Evolutionary conservation across 1,140 invertebrate genomes (phyloP).

Genomic region (Pogonomyrmex barbatus): DNA sequence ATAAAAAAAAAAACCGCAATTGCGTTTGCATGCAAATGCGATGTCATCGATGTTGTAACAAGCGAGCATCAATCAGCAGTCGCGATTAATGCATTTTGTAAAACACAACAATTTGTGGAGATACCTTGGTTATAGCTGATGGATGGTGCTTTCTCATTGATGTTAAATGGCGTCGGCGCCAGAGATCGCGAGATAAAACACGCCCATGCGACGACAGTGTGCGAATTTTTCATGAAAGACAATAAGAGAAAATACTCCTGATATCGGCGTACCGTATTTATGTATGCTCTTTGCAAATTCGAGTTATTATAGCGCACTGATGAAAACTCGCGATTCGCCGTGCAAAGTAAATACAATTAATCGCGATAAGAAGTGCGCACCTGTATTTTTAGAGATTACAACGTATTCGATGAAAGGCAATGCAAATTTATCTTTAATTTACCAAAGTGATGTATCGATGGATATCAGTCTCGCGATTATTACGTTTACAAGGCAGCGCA

Average conservation of each 20-base stretch:
- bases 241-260: slow-evolving; percentile 16
- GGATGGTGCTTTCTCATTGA: slow-evolving; percentile 34
- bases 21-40: slow-evolving; percentile 35
- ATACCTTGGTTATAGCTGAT: slow-evolving; percentile 46
- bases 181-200: slow-evolving; percentile 46
- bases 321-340: background rate
- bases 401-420: background rate
- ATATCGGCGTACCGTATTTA: slow-evolving; percentile 7
- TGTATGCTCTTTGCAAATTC: slow-evolving; percentile 41
- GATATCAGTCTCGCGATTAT: background rate
- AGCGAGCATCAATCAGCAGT: slow-evolving; percentile 9
- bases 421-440: slow-evolving; percentile 32
- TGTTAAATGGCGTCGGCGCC: slow-evolving; percentile 30
- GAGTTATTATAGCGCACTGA: background rate
- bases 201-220: background rate
- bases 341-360: slow-evolving; percentile 18
- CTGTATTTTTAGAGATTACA: slow-evolving; percentile 11
- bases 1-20: background rate
- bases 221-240: slow-evolving; percentile 42
- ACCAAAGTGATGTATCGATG: background rate
- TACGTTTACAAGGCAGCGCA: background rate
- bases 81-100: slow-evolving; percentile 54
- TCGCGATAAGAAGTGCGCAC: background rate
- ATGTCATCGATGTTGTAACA: slow-evolving; percentile 53
- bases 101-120: slow-evolving; percentile 46